These are phyloP conservation scores for Mus spicilegus DNA, from an alignment of 2,113 vertebrate species.

Conservation along the genomic window DNA sequence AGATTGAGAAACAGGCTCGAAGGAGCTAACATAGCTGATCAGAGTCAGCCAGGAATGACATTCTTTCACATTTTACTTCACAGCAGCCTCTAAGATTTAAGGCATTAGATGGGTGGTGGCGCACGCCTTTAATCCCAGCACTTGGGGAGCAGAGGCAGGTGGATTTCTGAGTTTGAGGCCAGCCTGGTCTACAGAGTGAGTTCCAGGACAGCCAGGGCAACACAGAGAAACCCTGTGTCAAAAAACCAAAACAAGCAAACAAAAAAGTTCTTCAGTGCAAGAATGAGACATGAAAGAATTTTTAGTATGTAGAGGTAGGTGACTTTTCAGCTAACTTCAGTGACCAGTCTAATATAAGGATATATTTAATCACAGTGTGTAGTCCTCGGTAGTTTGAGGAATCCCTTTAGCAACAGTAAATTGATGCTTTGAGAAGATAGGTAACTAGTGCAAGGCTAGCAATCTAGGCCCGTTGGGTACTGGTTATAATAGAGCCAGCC, in stretches of 20 bases:
- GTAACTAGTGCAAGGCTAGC: constrained; percentile 4
- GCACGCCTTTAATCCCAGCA: background rate
- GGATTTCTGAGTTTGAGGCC: background rate
- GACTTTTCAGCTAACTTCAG: background rate
- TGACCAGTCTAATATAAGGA: background rate
- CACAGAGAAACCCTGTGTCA: background rate
- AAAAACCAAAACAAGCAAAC: no score
- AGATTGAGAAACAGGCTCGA: background rate
- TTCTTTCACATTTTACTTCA: constrained; percentile 17
- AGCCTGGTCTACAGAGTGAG: background rate
- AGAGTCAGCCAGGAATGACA: background rate
- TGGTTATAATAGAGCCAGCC: background rate
- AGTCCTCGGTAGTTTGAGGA: constrained; percentile 20
- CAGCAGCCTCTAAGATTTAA: background rate
- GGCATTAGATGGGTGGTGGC: background rate
- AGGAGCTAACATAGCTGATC: constrained; percentile 41
- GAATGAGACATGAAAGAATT: constrained; percentile 43
- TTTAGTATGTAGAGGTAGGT: background rate
- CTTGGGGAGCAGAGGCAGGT: background rate
- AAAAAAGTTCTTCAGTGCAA: background rate
- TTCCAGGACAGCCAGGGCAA: background rate
- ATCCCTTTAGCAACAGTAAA: constrained; percentile 24
- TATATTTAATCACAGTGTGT: background rate
- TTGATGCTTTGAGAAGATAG: constrained; percentile 45
- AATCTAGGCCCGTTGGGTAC: background rate